phyloP scores from a whole-genome alignment of 2,113 vertebrate genomes.

The human region GRCh38 chr2:36618001-36618500 shows the following conservation, averaged over 20 bases:
- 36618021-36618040: too few relatives aligned
- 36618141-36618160: not conserved
- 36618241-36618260: too few relatives aligned
- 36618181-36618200: not conserved
- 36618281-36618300: not conserved
- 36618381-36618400: not conserved
- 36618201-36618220: not conserved
- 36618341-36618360: not conserved
- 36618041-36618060: not conserved
- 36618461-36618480: not conserved
- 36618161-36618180: not conserved
- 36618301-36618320: not conserved
- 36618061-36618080: too few relatives aligned
- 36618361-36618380: conserved; percentile 13
- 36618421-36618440: not conserved
- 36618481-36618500: not conserved
- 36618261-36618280: not conserved
- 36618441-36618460: not conserved
- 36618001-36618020: too few relatives aligned
- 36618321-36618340: not conserved
- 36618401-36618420: not conserved
- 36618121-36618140: not conserved
- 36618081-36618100: not conserved
- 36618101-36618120: not conserved
- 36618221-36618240: not conserved